Evolutionary conservation across 2,888 invertebrate genomes (phyloP).

Genomic region (Trilocha varians): DNA sequence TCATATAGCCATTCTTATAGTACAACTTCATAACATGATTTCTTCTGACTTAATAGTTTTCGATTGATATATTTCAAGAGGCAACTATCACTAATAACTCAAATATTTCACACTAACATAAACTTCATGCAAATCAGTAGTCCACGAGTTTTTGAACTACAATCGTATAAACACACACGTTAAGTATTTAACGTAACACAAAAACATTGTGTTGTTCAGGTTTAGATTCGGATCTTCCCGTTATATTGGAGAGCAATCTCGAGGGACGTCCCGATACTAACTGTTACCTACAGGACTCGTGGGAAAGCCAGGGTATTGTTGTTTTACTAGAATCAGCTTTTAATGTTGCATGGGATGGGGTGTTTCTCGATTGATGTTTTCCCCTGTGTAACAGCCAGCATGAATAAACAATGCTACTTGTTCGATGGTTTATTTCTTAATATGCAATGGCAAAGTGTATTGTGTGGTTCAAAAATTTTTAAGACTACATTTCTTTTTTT

Average conservation of each 20-base stretch:
- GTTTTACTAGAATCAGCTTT: slow-evolving; percentile 36
- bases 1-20: too few relatives aligned
- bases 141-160: slow-evolving; percentile 40
- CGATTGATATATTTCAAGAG: too few relatives aligned
- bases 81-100: slow-evolving; percentile 4
- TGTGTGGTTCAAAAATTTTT: slow-evolving; percentile 36
- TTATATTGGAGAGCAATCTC: slow-evolving; percentile 65
- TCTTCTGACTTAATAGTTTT: too few relatives aligned
- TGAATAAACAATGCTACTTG: not conserved
- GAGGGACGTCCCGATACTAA: slow-evolving; percentile 65
- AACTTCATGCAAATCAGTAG: slow-evolving; percentile 12
- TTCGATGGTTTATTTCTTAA: not conserved
- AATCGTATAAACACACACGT: slow-evolving; percentile 6
- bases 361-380: slow-evolving; percentile 10
- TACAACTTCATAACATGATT: too few relatives aligned
- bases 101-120: too few relatives aligned
- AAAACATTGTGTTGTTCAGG: slow-evolving; percentile 50
- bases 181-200: slow-evolving; percentile 6
- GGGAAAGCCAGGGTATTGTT: slow-evolving; percentile 64
- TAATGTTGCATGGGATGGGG: slow-evolving; percentile 53
- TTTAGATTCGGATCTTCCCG: slow-evolving; percentile 63
- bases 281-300: slow-evolving; percentile 72
- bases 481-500: slow-evolving; percentile 24
- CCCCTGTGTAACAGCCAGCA: not conserved
- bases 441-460: not conserved